These are phyloP conservation scores for Macheiramphus alcinus DNA, from an alignment of 2,113 vertebrate genomes.

Conservation along the genomic window DNA sequence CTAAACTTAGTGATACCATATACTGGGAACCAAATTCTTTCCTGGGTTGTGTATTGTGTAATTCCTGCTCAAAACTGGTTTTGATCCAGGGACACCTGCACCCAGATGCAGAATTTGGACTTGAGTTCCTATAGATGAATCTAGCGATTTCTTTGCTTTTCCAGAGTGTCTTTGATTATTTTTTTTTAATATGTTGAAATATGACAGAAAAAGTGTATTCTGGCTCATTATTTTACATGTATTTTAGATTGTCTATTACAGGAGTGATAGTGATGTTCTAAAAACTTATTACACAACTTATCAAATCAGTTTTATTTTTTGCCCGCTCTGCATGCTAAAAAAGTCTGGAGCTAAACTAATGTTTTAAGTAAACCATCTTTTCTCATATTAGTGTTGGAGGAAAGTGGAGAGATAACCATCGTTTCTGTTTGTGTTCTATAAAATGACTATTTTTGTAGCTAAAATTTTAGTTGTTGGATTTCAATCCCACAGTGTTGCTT, in stretches of 20 bases:
- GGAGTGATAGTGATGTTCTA: slow-evolving; percentile 47
- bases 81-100: not conserved
- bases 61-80: slow-evolving; percentile 23
- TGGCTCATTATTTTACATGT: slow-evolving; percentile 29
- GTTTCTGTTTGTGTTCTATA: slow-evolving; percentile 18
- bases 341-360: slow-evolving; percentile 32
- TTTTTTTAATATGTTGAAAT: slow-evolving; percentile 6
- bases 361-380: slow-evolving; percentile 1
- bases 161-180: not conserved
- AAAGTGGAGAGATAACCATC: not conserved
- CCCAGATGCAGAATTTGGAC: slow-evolving; percentile 32
- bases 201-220: not conserved
- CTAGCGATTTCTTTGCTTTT: slow-evolving; percentile 29
- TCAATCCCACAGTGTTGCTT: slow-evolving; percentile 14
- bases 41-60: not conserved
- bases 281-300: slow-evolving; percentile 45
- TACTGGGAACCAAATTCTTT: slow-evolving; percentile 34
- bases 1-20: not conserved
- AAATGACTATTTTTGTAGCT: slow-evolving; percentile 57
- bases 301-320: slow-evolving; percentile 53
- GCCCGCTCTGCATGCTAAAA: slow-evolving; percentile 41
- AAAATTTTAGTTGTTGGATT: slow-evolving; percentile 5
- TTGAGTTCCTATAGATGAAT: not conserved
- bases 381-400: not conserved
- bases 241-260: slow-evolving; percentile 40